Evolutionary conservation across 2,113 vertebrate genomes (phyloP), one percentile per base, ranked within the genome.

Genomic region (Tragelaphus strepsiceros): DNA sequence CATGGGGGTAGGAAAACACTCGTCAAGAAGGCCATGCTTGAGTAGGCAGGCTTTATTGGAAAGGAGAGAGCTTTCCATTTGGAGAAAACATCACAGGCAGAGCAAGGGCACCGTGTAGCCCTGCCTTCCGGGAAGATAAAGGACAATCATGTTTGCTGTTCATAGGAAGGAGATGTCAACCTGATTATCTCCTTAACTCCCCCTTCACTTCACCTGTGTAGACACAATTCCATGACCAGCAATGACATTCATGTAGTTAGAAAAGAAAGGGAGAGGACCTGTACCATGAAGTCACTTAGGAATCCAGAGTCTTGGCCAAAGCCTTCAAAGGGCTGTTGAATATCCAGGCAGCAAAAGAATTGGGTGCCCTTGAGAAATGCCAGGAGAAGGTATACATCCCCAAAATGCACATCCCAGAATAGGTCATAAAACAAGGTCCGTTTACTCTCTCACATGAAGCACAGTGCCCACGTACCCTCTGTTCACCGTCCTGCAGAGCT

Each of bases 311-410:
- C 92, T 90, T 97, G 96, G 97, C 92, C 89, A 97, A 98, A 98
- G 97, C 97, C 97, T 98, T 98, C 96, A 98, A 96, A 98, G 97
- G 98, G 94, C 96, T 98, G 96, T 97, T 98, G 96, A 97, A 98
- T 98, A 98, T 98, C 98, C 98, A 97, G 96, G 77, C 61, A 92
- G 93, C 87, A 96, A 97, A 97, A 93, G 91, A 96, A 97, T 98
- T 95, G 91, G 97, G 95, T 94, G 91, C 98, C 91, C 93, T 96
- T 97, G 98, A 97, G 91, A 98, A 96, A 96, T 61, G 32, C 85
- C 53, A 19, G 83, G 7, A 78, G 11, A 96, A 26, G 5, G 7
- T 15, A 6, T 39, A 49, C 61, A 30, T 54, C 58, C 43, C 56
- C 19, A 7, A 1, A 43, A 74, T 30, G 3, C 51, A 51, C 39